phyloP scores from a whole-genome alignment of 2,888 invertebrate genomes.

The Oscheius sp. region DNA sequence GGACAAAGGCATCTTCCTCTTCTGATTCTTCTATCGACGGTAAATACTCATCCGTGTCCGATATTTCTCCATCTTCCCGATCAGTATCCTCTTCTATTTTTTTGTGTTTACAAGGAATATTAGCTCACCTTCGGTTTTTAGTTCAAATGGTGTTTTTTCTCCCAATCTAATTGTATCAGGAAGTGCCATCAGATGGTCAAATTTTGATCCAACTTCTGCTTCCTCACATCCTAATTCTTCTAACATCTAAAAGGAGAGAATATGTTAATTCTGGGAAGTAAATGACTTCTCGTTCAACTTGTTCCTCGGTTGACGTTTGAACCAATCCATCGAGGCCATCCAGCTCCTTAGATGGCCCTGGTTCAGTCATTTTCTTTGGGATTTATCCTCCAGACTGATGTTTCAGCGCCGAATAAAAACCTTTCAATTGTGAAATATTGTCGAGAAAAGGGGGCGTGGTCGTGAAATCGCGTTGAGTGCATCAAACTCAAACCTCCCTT shows the following conservation, averaged over 20 bases:
- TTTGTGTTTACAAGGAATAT: not conserved
- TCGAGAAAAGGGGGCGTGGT: too few species aligned
- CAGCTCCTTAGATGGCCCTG: not conserved
- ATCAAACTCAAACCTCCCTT: too few species aligned
- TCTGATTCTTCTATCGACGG: slow-evolving; percentile 15
- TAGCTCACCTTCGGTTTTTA: slow-evolving; percentile 9
- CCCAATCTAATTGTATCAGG: slow-evolving; percentile 36
- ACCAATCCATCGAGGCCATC: slow-evolving; percentile 7
- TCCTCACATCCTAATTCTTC: slow-evolving; percentile 14
- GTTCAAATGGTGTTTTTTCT: slow-evolving; percentile 37
- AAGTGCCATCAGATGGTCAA: slow-evolving; percentile 32
- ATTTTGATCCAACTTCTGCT: slow-evolving; percentile 12
- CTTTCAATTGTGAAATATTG: too few species aligned
- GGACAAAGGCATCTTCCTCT: not conserved
- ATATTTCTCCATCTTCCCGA: slow-evolving; percentile 23
- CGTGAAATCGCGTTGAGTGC: too few species aligned
- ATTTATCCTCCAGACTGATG: too few species aligned
- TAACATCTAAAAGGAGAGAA: slow-evolving; percentile 3
- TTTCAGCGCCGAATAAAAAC: too few species aligned
- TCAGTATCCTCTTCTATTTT: not conserved
- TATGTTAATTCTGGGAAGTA: not conserved
- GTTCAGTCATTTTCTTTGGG: not conserved
- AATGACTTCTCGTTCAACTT: slow-evolving; percentile 12
- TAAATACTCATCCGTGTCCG: slow-evolving; percentile 29
- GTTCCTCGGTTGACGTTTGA: not conserved